These are phyloP conservation scores for Notechis scutatus DNA, from an alignment of 2,113 vertebrate species.

Conservation along the genomic window DNA sequence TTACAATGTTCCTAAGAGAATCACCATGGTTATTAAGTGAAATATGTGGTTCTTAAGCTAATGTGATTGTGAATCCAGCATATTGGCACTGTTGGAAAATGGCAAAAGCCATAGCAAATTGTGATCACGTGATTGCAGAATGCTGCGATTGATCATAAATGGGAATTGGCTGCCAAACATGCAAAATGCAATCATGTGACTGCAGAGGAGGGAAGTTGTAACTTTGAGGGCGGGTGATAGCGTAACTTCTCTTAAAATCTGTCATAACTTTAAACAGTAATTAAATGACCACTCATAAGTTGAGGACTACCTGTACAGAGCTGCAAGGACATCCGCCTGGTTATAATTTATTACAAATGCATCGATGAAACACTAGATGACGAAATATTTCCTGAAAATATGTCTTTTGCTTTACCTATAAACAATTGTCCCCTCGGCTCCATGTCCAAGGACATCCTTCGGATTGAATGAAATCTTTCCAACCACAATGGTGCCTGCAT, in stretches of 20 bases:
- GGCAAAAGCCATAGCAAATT: background rate
- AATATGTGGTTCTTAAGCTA: background rate
- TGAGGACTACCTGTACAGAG: background rate
- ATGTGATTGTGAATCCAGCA: background rate
- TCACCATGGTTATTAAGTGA: background rate
- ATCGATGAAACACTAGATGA: background rate
- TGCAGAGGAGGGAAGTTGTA: background rate
- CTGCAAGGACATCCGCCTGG: background rate
- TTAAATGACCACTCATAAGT: background rate
- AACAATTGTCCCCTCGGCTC: constrained; percentile 96
- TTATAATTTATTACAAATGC: background rate
- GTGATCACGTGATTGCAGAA: background rate
- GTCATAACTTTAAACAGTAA: background rate
- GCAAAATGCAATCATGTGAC: background rate
- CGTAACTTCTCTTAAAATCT: background rate
- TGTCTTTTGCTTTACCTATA: constrained; percentile 78
- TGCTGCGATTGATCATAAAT: background rate
- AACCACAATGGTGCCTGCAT: constrained; percentile 76
- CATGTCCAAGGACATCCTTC: constrained; percentile 88
- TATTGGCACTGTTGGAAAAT: background rate
- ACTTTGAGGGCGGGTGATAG: background rate
- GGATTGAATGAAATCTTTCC: constrained; percentile 93
- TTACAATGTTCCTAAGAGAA: background rate
- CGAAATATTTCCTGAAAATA: background rate
- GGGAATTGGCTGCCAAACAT: background rate